These are phyloP conservation scores for Poecile atricapillus DNA, from an alignment of 2,113 vertebrate species.

Conservation along the genomic window DNA sequence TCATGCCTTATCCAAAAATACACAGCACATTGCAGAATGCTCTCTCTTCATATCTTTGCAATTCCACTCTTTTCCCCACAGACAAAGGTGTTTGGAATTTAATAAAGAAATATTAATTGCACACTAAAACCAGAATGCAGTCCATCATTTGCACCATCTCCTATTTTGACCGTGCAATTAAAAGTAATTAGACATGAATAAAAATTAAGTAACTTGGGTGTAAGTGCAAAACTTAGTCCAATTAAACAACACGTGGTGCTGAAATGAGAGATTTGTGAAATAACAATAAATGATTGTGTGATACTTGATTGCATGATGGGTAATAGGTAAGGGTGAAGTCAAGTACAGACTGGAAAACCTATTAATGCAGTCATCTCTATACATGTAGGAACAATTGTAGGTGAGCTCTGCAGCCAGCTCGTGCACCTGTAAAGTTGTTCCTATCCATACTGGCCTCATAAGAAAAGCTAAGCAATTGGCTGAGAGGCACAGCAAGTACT, in stretches of 20 bases:
- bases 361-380: background rate
- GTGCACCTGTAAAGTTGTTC: background rate
- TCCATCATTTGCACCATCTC: background rate
- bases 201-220: background rate
- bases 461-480: background rate
- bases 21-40: background rate
- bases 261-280: background rate
- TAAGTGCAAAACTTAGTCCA: background rate
- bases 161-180: background rate
- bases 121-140: background rate
- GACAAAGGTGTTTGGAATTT: background rate
- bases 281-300: background rate
- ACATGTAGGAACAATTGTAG: background rate
- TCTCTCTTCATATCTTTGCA: background rate
- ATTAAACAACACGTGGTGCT: background rate
- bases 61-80: background rate
- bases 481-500: background rate
- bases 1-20: background rate
- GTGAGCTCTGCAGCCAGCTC: background rate
- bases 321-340: background rate
- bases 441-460: background rate
- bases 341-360: background rate
- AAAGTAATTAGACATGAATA: background rate
- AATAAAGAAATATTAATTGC: background rate
- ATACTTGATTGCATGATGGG: background rate